Evolutionary conservation across 2,113 vertebrate species (phyloP).

Genomic region (Passer domesticus): DNA sequence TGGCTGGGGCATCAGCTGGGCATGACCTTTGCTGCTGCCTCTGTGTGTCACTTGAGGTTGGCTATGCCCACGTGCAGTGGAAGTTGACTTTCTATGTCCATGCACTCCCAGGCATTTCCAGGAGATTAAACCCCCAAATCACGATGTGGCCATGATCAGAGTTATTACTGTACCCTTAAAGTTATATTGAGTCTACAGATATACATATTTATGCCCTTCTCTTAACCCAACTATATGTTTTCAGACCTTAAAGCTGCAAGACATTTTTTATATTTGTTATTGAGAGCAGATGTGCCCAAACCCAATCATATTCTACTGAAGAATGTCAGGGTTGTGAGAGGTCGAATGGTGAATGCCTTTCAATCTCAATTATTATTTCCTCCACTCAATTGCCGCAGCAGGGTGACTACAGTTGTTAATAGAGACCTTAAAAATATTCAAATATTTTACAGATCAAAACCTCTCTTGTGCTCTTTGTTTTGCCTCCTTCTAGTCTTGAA

Average conservation of each 20-base stretch:
- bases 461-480: background rate
- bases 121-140: background rate
- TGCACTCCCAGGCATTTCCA: background rate
- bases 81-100: background rate
- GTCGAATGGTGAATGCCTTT: constrained; percentile 73
- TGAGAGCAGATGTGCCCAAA: constrained; percentile 80
- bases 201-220: constrained; percentile 47
- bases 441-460: background rate
- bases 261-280: constrained; percentile 77
- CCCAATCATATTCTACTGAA: constrained; percentile 73
- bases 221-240: constrained; percentile 68
- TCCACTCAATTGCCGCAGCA: constrained; percentile 73
- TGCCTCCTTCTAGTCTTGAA: background rate
- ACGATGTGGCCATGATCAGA: background rate
- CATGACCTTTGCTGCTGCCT: background rate
- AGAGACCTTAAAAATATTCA: constrained; percentile 53
- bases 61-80: background rate
- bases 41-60: background rate
- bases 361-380: constrained; percentile 82
- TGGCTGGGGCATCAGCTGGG: background rate
- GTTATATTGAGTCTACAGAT: constrained; percentile 40
- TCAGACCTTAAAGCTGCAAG: constrained; percentile 68
- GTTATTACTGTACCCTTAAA: constrained; percentile 47
- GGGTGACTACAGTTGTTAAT: constrained; percentile 58
- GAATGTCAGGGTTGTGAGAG: constrained; percentile 64